A percentile compares a stretch with the other conserved stretches of the same genome.
These are phyloP conservation scores for Scaptomyza graminum DNA, from an alignment of 1,140 invertebrate genomes.

Conservation along the genomic window DNA sequence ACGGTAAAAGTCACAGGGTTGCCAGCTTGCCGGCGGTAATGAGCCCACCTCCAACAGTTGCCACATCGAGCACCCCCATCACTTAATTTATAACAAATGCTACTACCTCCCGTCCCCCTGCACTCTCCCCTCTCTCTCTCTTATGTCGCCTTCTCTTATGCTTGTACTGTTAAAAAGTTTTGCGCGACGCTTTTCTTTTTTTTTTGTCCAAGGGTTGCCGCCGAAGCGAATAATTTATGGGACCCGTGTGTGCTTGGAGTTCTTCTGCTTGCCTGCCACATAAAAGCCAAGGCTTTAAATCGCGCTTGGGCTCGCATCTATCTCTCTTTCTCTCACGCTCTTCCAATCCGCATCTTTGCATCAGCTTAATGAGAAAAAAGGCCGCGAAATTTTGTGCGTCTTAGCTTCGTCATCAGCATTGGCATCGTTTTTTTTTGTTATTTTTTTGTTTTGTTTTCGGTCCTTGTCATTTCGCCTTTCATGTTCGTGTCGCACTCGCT, in stretches of 20 bases:
- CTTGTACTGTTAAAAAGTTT: conserved; percentile 48
- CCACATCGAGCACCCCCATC: conserved; percentile 61
- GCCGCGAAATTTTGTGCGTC: conserved; percentile 62
- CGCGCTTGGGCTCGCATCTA: conserved; percentile 3
- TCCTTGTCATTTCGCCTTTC: conserved; percentile 7
- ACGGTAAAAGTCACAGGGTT: conserved; percentile 42
- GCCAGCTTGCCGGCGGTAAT: conserved; percentile 42
- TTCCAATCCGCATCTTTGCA: conserved; percentile 60
- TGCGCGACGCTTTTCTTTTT: conserved; percentile 52
- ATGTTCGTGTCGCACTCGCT: conserved; percentile 10
- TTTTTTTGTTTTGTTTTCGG: no score
- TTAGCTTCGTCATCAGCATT: conserved; percentile 26
- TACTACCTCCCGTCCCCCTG: background rate
- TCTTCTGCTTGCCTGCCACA: conserved; percentile 1
- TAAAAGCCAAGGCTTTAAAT: conserved; percentile 14
- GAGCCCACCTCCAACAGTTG: conserved; percentile 40
- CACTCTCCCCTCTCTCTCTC: conserved; percentile 18
- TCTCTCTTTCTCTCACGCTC: conserved; percentile 4
- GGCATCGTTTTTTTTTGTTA: background rate
- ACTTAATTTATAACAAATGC: conserved; percentile 79
- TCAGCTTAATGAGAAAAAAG: conserved; percentile 76
- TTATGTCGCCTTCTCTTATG: conserved; percentile 4
- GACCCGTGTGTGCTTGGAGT: conserved; percentile 50
- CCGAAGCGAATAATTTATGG: conserved; percentile 69
- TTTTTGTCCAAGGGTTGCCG: conserved; percentile 65